Conservation (phyloP, 2,797 vertebrate species). For the Darevskia nairensis region DNA sequence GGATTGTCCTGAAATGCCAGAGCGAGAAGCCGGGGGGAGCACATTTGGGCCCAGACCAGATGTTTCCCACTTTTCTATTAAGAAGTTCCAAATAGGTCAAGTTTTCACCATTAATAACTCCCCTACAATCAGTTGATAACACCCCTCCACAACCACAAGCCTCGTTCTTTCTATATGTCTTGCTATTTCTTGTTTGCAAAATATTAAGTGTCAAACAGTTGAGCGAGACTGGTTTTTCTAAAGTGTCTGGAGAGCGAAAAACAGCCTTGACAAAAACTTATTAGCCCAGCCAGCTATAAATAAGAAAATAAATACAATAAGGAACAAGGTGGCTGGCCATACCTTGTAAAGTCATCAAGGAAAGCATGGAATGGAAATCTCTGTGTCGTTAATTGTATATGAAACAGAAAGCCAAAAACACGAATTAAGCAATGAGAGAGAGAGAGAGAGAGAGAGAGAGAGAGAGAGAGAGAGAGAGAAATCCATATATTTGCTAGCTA, state of each 20-base stretch:
- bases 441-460: no score
- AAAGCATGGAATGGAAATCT: constrained; percentile 8
- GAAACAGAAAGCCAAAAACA: constrained; percentile 17
- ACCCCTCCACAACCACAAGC: neutral
- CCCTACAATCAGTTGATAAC: neutral
- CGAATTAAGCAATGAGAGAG: neutral
- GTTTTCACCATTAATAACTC: neutral
- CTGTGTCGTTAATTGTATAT: constrained; percentile 2
- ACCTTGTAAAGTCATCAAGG: constrained; percentile 4
- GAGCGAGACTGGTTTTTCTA: neutral
- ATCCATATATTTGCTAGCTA: neutral
- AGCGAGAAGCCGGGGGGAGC: no score
- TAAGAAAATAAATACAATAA: constrained; percentile 25
- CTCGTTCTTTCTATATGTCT: neutral
- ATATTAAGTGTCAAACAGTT: neutral
- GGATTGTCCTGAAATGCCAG: no score
- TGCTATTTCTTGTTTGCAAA: neutral
- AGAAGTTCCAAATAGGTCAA: neutral
- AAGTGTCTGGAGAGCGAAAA: neutral
- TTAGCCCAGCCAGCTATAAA: neutral
- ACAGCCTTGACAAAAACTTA: constrained; percentile 22
- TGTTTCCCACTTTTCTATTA: neutral
- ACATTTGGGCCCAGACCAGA: neutral
- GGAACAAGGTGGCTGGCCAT: neutral
- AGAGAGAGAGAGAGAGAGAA: no score